Base-by-base conservation (phyloP, 2,888 invertebrate species). In the Heteropelma amictum region DNA sequence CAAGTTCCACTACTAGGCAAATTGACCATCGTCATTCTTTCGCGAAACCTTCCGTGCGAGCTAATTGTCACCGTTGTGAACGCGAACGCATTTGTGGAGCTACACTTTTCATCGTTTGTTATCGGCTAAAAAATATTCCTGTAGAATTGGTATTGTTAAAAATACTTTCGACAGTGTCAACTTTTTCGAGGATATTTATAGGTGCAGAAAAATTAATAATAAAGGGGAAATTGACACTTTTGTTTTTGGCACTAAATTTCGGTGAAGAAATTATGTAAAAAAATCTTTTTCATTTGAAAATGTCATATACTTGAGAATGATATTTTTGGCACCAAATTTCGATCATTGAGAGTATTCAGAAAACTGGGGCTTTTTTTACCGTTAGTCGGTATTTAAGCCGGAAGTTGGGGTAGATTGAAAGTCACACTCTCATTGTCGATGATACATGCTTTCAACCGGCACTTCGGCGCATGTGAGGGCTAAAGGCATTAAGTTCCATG, bases 401-500 rank as follows among this genome's bases (percentile, higher is more conserved):
- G 14, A 63, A 49, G 33, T 60, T n/a, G 10, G 4, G 17, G 5
- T 14, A 47, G 14, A 12, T 33, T 19, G 7, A 10, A 14, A 19
- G n/a, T 47, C 35, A 19, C 60, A 19, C 47, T 40, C 8, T 54
- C 56, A 26, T 69, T 45, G 42, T 61, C 17, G 10, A n/a, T 28
- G 28, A n/a, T 14, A 63, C 23, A 54, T 30, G 14, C 23, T 8
- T 45, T 40, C 56, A 10, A 10, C 38, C 23, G 42, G 35, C 49
- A 45, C n/a, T 23, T 21, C 49, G 14, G 14, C 35, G 23, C 33
- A n/a, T 42, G 33, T 45, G 58, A 78, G 76, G 78, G 76, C 77
- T 80, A 77, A 81, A 76, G 78, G 80, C 79, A 81, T 82, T 84
- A 83, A 83, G 81, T 83, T 81, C 78, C 79, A 82, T 80, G 67